These are phyloP conservation scores for Tinamus guttatus DNA, from an alignment of 2,113 vertebrate genomes.

Conservation along the genomic window DNA sequence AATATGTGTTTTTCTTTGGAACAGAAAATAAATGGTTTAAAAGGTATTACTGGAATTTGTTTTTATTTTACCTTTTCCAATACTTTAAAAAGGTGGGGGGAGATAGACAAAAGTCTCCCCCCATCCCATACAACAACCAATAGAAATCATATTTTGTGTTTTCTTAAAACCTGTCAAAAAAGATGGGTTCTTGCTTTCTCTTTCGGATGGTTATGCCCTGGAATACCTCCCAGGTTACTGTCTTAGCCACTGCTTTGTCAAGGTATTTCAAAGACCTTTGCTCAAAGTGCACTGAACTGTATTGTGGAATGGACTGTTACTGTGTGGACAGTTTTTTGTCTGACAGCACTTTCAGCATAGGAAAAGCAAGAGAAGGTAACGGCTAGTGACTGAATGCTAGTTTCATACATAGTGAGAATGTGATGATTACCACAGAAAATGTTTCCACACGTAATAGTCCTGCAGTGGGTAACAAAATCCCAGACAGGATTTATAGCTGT, in stretches of 20 bases:
- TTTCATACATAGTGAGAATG: not conserved
- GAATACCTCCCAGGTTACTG: not conserved
- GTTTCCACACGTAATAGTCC: not conserved
- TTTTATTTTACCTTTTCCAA: not conserved
- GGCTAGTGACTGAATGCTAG: not conserved
- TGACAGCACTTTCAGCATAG: not conserved
- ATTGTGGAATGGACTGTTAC: not conserved
- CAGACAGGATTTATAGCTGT: not conserved
- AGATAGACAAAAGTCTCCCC: too few relatives aligned
- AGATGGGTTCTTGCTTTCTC: not conserved
- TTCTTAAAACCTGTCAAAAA: not conserved
- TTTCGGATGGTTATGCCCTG: not conserved
- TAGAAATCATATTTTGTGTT: not conserved
- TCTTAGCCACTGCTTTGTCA: not conserved
- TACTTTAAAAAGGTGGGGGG: not conserved
- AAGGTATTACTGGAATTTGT: not conserved
- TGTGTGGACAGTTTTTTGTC: not conserved
- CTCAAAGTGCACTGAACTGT: too few relatives aligned
- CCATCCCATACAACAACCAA: too few relatives aligned
- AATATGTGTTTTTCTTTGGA: not conserved
- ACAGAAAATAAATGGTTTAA: not conserved
- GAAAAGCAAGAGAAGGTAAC: not conserved
- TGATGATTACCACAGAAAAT: not conserved
- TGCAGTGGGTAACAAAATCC: not conserved
- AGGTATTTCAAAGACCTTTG: not conserved